Conservation (phyloP, 1,140 invertebrate species). For the Lasaia peninsularis region DNA sequence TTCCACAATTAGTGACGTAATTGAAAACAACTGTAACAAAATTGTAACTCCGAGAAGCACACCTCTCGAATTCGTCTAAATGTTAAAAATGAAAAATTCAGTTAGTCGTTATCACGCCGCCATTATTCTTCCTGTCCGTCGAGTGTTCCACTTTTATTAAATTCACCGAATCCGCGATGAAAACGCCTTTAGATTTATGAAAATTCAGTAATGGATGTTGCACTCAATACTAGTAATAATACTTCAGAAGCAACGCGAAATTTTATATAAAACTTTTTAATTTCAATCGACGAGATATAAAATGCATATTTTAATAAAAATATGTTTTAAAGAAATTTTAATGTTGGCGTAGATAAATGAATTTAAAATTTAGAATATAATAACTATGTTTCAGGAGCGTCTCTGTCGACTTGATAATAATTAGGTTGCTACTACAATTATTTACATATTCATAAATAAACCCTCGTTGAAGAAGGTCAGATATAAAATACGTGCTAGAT, state of each 20-base stretch:
- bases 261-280: background rate
- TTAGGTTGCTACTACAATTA: too few species aligned
- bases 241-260: constrained; percentile 3
- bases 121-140: constrained; percentile 9
- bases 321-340: too few species aligned
- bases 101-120: constrained; percentile 6
- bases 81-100: constrained; percentile 16
- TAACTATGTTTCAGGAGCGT: too few species aligned
- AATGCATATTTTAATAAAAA: too few species aligned
- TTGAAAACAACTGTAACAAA: background rate
- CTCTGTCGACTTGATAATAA: too few species aligned
- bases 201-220: constrained; percentile 11
- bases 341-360: too few species aligned
- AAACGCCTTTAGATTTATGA: constrained; percentile 11
- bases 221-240: constrained; percentile 5
- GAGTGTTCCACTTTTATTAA: constrained; percentile 11
- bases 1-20: too few species aligned
- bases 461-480: too few species aligned
- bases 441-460: too few species aligned
- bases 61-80: constrained; percentile 14
- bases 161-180: constrained; percentile 9
- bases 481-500: too few species aligned
- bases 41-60: background rate
- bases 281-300: background rate
- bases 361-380: too few species aligned